These are phyloP conservation scores for Myotis pilosus DNA, from an alignment of 2,797 vertebrate genomes.

Conservation along the genomic window DNA sequence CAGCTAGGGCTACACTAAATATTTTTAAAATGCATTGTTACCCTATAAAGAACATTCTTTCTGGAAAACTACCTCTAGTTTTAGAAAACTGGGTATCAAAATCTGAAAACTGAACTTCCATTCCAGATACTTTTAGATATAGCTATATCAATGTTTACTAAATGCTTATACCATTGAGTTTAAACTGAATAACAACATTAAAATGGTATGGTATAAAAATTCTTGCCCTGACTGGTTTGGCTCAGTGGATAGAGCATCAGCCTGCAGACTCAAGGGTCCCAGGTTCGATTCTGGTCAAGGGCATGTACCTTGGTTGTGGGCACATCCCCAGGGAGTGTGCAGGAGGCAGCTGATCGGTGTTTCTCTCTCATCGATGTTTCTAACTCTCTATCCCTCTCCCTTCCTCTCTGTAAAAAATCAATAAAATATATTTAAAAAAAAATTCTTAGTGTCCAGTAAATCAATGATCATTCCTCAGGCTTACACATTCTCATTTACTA, in stretches of 20 bases:
- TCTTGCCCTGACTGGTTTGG: not conserved
- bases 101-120: not conserved
- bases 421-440: too few relatives aligned
- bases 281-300: too few relatives aligned
- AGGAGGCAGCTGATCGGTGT: too few relatives aligned
- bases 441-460: not conserved
- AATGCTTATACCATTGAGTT: not conserved
- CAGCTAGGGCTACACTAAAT: too few relatives aligned
- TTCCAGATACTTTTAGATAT: conserved; percentile 1
- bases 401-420: too few relatives aligned
- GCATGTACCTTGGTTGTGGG: too few relatives aligned
- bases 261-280: too few relatives aligned
- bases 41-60: not conserved
- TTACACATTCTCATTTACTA: not conserved
- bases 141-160: not conserved
- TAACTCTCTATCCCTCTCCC: too few relatives aligned
- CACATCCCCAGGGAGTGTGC: too few relatives aligned
- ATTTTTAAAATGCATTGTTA: too few relatives aligned
- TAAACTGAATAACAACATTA: not conserved
- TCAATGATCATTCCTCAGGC: not conserved
- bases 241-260: too few relatives aligned
- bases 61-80: not conserved
- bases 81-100: conserved; percentile 3
- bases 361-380: too few relatives aligned
- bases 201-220: not conserved